A percentile compares a stretch with the other conserved stretches of the same genome.
phyloP scores from a whole-genome alignment of 2,113 vertebrate genomes.

The Lycocorax pyrrhopterus region DNA sequence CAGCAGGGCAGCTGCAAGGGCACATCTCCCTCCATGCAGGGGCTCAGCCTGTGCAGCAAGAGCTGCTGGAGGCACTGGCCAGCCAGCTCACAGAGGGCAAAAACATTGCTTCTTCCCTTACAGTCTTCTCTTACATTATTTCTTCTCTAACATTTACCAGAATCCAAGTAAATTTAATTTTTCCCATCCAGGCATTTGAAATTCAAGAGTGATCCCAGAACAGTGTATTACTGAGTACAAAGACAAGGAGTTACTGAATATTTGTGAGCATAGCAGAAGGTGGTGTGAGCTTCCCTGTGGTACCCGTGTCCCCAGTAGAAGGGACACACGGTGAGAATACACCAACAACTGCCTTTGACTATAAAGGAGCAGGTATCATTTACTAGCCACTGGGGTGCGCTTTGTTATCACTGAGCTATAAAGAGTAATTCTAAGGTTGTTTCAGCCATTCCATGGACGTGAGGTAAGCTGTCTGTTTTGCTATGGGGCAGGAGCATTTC shows the following conservation, averaged over 20 bases:
- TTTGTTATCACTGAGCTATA: neutral
- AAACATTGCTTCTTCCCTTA: neutral
- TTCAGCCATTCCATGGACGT: neutral
- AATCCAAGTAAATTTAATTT: neutral
- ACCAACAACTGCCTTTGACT: neutral
- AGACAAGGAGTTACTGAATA: neutral
- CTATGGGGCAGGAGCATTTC: neutral
- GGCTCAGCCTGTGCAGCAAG: neutral
- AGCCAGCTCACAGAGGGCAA: neutral
- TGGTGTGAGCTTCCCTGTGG: neutral
- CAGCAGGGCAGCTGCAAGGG: neutral
- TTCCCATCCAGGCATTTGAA: neutral
- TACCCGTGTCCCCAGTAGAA: neutral
- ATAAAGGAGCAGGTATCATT: neutral
- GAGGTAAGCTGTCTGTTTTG: neutral
- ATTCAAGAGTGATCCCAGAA: neutral
- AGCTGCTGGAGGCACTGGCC: neutral
- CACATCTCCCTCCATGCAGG: neutral
- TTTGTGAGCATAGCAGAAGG: neutral
- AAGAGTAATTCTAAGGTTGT: neutral
- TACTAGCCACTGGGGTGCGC: neutral
- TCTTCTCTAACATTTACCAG: neutral
- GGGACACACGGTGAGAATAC: neutral
- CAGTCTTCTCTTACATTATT: neutral
- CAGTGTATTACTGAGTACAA: neutral